phyloP scores from a whole-genome alignment of 2,797 vertebrate species.

The Brachyalestes nurse region DNA sequence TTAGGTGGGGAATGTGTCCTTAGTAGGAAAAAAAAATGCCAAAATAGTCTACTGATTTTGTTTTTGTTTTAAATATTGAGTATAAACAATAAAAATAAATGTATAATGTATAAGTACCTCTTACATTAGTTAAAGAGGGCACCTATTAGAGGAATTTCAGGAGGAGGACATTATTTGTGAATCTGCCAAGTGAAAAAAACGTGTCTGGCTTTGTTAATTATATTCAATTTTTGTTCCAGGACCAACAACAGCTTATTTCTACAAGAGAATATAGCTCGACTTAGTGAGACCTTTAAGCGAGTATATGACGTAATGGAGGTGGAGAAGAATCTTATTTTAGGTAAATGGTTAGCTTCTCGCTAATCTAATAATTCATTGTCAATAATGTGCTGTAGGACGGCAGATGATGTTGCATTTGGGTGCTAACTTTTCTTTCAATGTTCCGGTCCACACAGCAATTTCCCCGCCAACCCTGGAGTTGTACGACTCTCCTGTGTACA shows the following conservation, averaged over 20 bases:
- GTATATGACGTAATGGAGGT: conserved; percentile 89
- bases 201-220: too few species aligned
- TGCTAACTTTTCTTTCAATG: too few species aligned
- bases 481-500: conserved; percentile 88
- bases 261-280: conserved; percentile 88
- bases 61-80: background rate
- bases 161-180: too few species aligned
- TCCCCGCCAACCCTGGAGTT: conserved; percentile 84
- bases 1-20: conserved; percentile 80
- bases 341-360: conserved; percentile 72
- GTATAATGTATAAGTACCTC: too few species aligned
- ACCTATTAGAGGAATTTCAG: too few species aligned
- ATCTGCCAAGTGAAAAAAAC: too few species aligned
- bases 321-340: conserved; percentile 91
- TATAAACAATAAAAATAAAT: too few species aligned
- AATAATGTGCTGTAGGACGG: too few species aligned
- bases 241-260: conserved; percentile 91
- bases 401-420: too few species aligned
- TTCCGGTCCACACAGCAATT: conserved; percentile 76
- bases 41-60: background rate
- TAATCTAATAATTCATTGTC: too few species aligned
- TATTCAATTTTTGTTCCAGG: conserved; percentile 68
- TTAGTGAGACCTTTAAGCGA: conserved; percentile 86
- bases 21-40: background rate
- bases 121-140: too few species aligned